These are phyloP conservation scores for Unio pictorum DNA, from an alignment of 2,888 invertebrate genomes.

Conservation along the genomic window DNA sequence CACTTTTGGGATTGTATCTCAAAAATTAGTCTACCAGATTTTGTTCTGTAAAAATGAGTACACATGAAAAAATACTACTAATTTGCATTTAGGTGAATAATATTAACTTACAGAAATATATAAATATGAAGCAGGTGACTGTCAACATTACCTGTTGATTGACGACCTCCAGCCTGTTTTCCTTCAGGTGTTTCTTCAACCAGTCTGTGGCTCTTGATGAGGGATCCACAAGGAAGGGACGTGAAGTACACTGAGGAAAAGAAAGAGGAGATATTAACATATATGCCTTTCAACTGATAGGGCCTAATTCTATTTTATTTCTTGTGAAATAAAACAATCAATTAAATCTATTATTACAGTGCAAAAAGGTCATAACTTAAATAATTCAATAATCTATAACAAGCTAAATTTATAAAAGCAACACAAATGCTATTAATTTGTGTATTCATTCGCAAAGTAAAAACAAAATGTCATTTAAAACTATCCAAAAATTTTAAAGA, in stretches of 20 bases:
- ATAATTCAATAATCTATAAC: no score
- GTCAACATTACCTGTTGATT: constrained; percentile 77
- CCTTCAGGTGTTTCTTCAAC: constrained; percentile 82
- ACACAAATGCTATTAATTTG: no score
- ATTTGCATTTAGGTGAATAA: neutral
- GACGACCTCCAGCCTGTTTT: constrained; percentile 82
- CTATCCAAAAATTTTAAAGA: no score
- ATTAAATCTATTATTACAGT: no score
- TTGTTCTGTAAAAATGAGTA: neutral
- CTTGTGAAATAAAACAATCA: no score
- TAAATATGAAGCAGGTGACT: neutral
- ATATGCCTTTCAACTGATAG: neutral
- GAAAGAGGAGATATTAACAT: neutral
- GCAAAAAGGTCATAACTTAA: no score
- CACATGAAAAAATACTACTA: neutral
- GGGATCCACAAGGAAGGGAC: constrained; percentile 91
- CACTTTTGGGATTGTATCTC: no score
- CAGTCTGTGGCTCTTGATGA: constrained; percentile 87
- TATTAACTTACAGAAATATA: neutral
- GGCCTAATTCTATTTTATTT: no score
- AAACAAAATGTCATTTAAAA: no score
- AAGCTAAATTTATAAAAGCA: no score
- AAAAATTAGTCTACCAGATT: neutral
- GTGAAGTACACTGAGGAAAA: constrained; percentile 73
- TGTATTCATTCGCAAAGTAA: no score